phyloP scores from a whole-genome alignment of 2,797 vertebrate genomes.

The Muscicapa comitata region DNA sequence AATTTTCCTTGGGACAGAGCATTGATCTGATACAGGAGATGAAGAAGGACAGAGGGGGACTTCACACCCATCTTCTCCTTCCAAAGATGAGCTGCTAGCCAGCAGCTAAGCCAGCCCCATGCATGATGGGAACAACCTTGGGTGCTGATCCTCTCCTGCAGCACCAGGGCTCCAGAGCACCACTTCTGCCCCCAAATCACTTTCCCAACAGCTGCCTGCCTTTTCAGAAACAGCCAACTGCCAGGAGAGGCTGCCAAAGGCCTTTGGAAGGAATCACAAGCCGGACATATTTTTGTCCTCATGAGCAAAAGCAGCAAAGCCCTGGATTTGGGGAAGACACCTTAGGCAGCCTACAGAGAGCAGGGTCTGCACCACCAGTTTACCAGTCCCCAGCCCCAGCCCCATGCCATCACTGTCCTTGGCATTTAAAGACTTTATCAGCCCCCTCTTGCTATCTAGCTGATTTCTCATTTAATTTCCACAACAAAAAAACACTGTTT shows the following conservation, averaged over 20 bases:
- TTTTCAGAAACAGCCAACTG: slow-evolving; percentile 19
- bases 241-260: slow-evolving; percentile 47
- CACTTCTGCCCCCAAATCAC: slow-evolving; percentile 9
- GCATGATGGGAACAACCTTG: rapidly evolving
- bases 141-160: background rate
- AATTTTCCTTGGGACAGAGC: background rate
- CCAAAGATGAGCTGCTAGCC: background rate
- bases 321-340: background rate
- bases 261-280: slow-evolving; percentile 7
- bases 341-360: background rate
- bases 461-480: background rate
- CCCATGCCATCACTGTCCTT: background rate
- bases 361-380: background rate
- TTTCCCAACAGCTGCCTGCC: slow-evolving; percentile 30
- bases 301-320: background rate
- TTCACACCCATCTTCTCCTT: background rate
- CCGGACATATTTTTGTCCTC: background rate
- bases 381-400: background rate
- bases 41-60: background rate
- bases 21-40: background rate
- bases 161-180: background rate
- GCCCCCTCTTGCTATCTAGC: background rate
- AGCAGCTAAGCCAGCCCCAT: background rate
- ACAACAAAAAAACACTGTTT: rapidly evolving
- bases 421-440: background rate